Base-by-base conservation (phyloP, 2,888 invertebrate species). In the Drosophila lutescens region DNA sequence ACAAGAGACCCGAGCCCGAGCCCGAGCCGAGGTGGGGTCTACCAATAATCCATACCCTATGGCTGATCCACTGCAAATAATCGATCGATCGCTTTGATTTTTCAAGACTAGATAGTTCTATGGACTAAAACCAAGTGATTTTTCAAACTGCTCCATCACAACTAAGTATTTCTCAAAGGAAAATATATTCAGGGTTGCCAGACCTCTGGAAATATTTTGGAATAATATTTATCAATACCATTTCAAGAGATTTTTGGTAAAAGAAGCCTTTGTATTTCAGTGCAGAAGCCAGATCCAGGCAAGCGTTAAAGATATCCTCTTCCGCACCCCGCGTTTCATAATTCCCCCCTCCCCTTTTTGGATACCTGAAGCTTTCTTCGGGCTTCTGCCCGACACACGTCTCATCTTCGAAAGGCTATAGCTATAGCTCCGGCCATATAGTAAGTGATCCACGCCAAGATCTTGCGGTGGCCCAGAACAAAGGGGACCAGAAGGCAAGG, bases 401-500 rank as follows among this genome's bases (percentile, higher is more conserved):
- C 62, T 46, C 62, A 44, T 30, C 65, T 50, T 4, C 32, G 20
- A 20, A 20, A 38, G 2, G 7, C 12, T 40, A 0, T 12, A 9
- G 17, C 23, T 9, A 60, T 36, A 12, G 34, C 26, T 32, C 43
- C 38, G 38, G 30, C 36, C 38, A 2, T 46, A 2, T 20, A 46
- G 72, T 71, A 71, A 71, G 63, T 71, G 71, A 71, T 71, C 63
- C 71, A 71, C 63, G 50, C 43, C 13, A 51, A 54, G 50, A 58
- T 58, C 60, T 84, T 81, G 81, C 76, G 85, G 81, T 84, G 66
- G 65, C 44, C 36, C 49, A 56, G 53, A 51, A 57, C 61, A 56
- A 76, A 59, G 54, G 62, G 67, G 40, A 30, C 47, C 30, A 15
- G 68, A 51, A 47, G 36, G 47, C 46, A 51, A 13, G 32, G 10